These are phyloP conservation scores for Arothron firmamentum DNA, from an alignment of 2,113 vertebrate genomes.

Conservation along the genomic window DNA sequence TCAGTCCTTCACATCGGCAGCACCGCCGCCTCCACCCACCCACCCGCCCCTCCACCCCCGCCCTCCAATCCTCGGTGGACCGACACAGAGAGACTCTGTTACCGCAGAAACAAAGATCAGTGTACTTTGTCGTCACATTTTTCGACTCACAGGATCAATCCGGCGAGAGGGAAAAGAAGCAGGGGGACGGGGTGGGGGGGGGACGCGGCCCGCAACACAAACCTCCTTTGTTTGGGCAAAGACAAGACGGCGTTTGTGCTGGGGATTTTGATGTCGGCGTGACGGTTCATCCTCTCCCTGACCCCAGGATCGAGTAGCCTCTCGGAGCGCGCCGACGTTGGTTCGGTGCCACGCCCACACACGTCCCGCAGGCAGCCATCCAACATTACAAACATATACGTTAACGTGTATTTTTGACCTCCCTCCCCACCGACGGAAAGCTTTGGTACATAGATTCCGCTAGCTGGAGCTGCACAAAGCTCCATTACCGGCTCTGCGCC, in stretches of 20 bases:
- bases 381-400: conserved; percentile 38
- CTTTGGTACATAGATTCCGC: conserved; percentile 11
- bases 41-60: conserved; percentile 7
- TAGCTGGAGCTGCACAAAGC: conserved; percentile 23
- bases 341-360: conserved; percentile 8
- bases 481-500: conserved; percentile 13
- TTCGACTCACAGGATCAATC: conserved; percentile 56
- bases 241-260: conserved; percentile 61
- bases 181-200: neutral
- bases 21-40: conserved; percentile 16
- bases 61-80: conserved; percentile 8
- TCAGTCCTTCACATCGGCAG: conserved; percentile 47
- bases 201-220: conserved; percentile 32
- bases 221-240: conserved; percentile 60
- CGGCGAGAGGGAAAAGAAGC: conserved; percentile 34
- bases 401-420: neutral
- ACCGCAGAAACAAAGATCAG: conserved; percentile 66
- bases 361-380: conserved; percentile 15
- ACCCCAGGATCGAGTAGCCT: conserved; percentile 27
- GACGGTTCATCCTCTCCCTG: conserved; percentile 46
- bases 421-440: neutral
- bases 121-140: conserved; percentile 64
- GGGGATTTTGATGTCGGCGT: conserved; percentile 59
- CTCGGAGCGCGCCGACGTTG: conserved; percentile 24
- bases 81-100: conserved; percentile 68